These are phyloP conservation scores for Oryzaephilus surinamensis DNA, from an alignment of 1,140 invertebrate species.

Conservation along the genomic window DNA sequence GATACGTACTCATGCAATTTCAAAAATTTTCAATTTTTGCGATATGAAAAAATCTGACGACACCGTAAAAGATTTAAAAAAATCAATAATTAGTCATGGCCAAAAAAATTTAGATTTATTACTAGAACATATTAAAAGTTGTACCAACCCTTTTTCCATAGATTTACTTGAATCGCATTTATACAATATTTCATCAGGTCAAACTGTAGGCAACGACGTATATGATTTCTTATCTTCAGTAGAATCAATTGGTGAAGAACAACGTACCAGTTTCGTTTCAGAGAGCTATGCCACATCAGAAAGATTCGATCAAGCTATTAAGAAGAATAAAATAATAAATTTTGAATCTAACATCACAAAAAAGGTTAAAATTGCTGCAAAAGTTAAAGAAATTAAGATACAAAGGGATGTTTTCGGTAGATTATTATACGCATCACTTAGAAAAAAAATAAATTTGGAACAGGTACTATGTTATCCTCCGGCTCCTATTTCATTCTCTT, in stretches of 20 bases:
- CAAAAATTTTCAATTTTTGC: slow-evolving; percentile 4
- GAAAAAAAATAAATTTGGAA: slow-evolving; percentile 11
- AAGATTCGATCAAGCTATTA: slow-evolving; percentile 23
- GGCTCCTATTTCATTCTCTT: slow-evolving; percentile 20
- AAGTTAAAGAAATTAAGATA: slow-evolving; percentile 19
- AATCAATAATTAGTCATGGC: slow-evolving; percentile 1
- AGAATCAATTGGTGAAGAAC: slow-evolving; percentile 12
- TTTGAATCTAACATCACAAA: slow-evolving; percentile 17
- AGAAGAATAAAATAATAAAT: slow-evolving; percentile 18
- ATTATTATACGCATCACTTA: slow-evolving; percentile 15
- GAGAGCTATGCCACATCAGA: slow-evolving; percentile 17
- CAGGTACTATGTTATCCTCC: slow-evolving; percentile 14
- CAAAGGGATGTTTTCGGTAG: slow-evolving; percentile 19
- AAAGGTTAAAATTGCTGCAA: slow-evolving; percentile 10
- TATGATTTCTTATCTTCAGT: slow-evolving; percentile 10
- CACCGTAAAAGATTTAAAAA: slow-evolving; percentile 6
- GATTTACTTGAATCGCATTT: too few relatives aligned
- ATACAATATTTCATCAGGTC: slow-evolving; percentile 19
- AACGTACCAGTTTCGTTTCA: slow-evolving; percentile 17
- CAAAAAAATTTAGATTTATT: slow-evolving; percentile 20
- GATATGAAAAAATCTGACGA: slow-evolving; percentile 10
- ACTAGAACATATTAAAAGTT: slow-evolving; percentile 9
- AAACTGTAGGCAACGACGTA: slow-evolving; percentile 12
- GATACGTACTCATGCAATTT: slow-evolving; percentile 8
- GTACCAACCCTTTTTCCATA: too few relatives aligned